phyloP scores from a whole-genome alignment of 2,113 vertebrate species.

The Aptenodytes patagonicus region DNA sequence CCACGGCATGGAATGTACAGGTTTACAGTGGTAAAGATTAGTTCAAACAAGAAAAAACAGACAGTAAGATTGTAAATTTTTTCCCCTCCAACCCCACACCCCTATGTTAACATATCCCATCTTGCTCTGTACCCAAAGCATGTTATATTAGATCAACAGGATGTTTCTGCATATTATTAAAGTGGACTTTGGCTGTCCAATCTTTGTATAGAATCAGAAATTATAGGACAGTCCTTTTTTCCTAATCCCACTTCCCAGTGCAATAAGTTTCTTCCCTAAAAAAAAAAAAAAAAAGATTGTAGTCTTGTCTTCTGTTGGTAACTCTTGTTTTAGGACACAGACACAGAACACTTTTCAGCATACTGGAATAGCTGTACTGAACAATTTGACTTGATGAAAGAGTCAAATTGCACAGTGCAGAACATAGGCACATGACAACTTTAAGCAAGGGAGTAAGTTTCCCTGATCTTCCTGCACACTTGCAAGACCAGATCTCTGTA shows the following conservation, averaged over 20 bases:
- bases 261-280: not conserved
- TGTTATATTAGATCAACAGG: not conserved
- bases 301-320: not conserved
- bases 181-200: not conserved
- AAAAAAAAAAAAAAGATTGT: not conserved
- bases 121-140: not conserved
- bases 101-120: not conserved
- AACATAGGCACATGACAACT: not conserved
- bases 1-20: constrained; percentile 18
- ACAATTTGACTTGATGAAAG: not conserved
- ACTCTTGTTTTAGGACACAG: not conserved
- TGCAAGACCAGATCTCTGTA: not conserved
- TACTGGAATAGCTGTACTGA: not conserved
- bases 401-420: not conserved
- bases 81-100: not conserved
- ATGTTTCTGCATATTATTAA: constrained; percentile 69
- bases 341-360: not conserved
- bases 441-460: not conserved
- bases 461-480: not conserved
- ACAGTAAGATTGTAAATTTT: not conserved
- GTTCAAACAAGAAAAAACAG: not conserved
- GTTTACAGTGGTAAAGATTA: constrained; percentile 39
- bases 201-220: not conserved
- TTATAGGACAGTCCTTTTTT: not conserved
- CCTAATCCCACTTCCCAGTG: not conserved